These are phyloP conservation scores for Hetaerina americana DNA, from an alignment of 1,140 invertebrate genomes.

Conservation along the genomic window DNA sequence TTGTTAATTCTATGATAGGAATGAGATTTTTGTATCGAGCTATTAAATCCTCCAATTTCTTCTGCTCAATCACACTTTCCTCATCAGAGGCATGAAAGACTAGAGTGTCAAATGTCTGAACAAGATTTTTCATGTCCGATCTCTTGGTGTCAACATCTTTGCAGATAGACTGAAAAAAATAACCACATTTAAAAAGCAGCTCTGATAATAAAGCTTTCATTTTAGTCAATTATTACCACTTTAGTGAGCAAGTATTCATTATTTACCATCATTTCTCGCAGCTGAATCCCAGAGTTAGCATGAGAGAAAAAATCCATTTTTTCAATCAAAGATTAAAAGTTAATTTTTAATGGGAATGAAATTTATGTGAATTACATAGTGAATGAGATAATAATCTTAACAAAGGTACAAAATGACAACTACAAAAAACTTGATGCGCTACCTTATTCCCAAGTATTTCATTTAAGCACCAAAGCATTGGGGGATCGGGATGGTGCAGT, in stretches of 20 bases:
- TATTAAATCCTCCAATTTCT: constrained; percentile 67
- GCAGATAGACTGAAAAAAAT: constrained; percentile 57
- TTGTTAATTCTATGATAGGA: constrained; percentile 81
- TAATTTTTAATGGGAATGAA: neutral
- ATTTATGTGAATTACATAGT: neutral
- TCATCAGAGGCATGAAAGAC: constrained; percentile 65
- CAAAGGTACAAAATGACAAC: no score
- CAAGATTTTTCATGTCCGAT: constrained; percentile 90
- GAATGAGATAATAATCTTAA: no score
- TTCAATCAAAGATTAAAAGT: no score
- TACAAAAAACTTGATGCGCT: no score
- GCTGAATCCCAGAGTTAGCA: neutral
- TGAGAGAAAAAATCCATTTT: neutral
- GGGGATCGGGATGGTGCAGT: no score
- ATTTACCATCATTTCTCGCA: neutral
- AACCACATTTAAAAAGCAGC: neutral
- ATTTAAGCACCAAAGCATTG: no score
- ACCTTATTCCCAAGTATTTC: no score
- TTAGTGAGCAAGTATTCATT: no score
- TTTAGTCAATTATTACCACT: no score
- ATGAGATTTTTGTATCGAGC: constrained; percentile 79
- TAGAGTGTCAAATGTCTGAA: constrained; percentile 75
- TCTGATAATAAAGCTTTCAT: neutral
- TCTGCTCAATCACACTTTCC: constrained; percentile 57
- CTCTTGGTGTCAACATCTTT: constrained; percentile 75